Conservation (phyloP, 2,113 vertebrate species). For the Callithrix jacchus region DNA sequence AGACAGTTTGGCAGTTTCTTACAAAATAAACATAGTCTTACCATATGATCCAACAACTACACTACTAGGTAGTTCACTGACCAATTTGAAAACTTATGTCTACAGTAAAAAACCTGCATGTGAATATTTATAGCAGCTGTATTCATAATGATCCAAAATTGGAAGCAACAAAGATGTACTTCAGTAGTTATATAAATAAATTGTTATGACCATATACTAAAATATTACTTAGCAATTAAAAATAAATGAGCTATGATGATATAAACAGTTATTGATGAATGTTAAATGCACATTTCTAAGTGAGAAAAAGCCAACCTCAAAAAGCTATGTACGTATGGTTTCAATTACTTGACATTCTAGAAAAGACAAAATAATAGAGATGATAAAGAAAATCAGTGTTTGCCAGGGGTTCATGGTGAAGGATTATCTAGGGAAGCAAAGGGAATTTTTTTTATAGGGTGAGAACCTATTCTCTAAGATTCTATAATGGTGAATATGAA, state of each 20-base stretch:
- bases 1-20: not conserved
- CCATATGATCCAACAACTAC: not conserved
- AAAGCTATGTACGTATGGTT: not conserved
- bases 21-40: constrained; percentile 1
- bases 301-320: not conserved
- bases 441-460: not conserved
- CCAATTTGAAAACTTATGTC: not conserved
- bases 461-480: not conserved
- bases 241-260: not conserved
- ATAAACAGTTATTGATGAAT: not conserved
- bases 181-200: not conserved
- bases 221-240: constrained; percentile 22
- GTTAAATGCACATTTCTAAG: not conserved
- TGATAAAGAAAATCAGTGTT: not conserved
- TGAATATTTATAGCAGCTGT: not conserved
- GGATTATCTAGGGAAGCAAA: not conserved
- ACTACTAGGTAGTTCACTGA: not conserved
- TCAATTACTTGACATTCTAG: not conserved
- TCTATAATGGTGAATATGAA: not conserved
- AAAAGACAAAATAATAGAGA: not conserved
- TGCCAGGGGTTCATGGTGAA: not conserved
- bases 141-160: not conserved
- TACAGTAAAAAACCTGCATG: not conserved
- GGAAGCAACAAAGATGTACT: not conserved
- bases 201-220: not conserved